Base-by-base conservation (phyloP, 2,888 invertebrate genomes). In the Sphaerophoria taeniata region DNA sequence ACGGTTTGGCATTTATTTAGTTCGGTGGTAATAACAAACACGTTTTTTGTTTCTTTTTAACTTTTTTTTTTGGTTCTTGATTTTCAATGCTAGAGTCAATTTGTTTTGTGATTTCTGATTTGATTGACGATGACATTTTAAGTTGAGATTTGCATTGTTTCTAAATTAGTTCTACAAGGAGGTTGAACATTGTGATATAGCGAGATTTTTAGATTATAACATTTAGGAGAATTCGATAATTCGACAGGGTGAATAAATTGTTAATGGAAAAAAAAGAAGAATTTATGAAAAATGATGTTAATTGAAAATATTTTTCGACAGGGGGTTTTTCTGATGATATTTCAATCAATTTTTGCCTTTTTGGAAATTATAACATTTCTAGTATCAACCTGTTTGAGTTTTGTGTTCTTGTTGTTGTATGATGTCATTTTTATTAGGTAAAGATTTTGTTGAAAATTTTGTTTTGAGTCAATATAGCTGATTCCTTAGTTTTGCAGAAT, bases 91-190 rank as follows among this genome's bases (percentile, higher is more conserved):
- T 53, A 82, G 36, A 60, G 39, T 53, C 39, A 56, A 75, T 81
- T 71, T 75, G 70, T 81, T 65, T 49, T 49, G 16, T 39, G 45
- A 49, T 60, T 65, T 67, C 63, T 5, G 72, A 85, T 80, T 85
- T 85, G 85, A 85, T 85, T 85, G 85, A 85, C 85, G 85, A 85
- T 85, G 85, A 85, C 85, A 85, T 85, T 85, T 85, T 76, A 70
- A 80, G 85, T 80, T 73, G 76, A 36, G 81, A 73, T 85, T 85
- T 81, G 81, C 73, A 77, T 77, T 85, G 85, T 85, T 81, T 77
- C 34, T 76, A 58, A 73, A 81, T 81, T 77, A 58, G 79, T 84
- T 79, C 75, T 79, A 75, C 79, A 72, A 75, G 84, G 55, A 11
- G 60, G 80, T 72, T 65, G 39, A 75, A 39, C 6, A 24, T 70